Base-by-base conservation (phyloP, 2,113 vertebrate species). In the Gopherus flavomarginatus region DNA sequence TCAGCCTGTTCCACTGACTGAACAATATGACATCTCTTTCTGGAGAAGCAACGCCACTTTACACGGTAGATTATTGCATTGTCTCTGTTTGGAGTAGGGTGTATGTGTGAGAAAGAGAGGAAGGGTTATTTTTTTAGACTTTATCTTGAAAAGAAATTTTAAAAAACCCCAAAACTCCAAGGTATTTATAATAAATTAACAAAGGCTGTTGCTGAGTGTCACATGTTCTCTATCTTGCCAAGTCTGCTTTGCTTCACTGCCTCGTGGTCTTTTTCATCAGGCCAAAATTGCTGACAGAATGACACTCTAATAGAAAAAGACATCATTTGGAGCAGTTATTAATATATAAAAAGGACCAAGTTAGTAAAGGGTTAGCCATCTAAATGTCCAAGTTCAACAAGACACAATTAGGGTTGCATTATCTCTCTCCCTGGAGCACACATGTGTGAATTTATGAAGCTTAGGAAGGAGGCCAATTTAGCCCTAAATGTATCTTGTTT, bases 181-280 rank as follows among this genome's bases (percentile, higher is more conserved):
- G 96, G 81, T 90, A 54, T 96, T 98, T 98, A 50, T 97, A 96
- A 97, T 94, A 95, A 94, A 96, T 87, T 97, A 97, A 96, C 94
- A 96, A 95, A 87, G 88, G 83, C 91, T 97, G 75, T 93, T 97
- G 95, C 90, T 87, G 93, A 96, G 94, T 88, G 96, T 47, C 81
- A 85, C 89, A 65, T 26, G 9, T 89, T 93, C 24, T 57, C 44
- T 22, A 65, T 94, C 92, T 93, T 97, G 90, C 93, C 98, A 97
- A 94, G 93, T 93, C 49, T 6, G 44, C 56, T 96, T 97, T 96
- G 88, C 90, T 92, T 94, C 5, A 1, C 31, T 90, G 50, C 82
- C 90, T 95, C 54, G 12, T 80, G 0, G 69, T 90, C 75, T 92
- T 92, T 91, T 95, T 94, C 47, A 89, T 89, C 79, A 47, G 85